Evolutionary conservation across 2,888 invertebrate species (phyloP).

Genomic region (Anticlea derivata): DNA sequence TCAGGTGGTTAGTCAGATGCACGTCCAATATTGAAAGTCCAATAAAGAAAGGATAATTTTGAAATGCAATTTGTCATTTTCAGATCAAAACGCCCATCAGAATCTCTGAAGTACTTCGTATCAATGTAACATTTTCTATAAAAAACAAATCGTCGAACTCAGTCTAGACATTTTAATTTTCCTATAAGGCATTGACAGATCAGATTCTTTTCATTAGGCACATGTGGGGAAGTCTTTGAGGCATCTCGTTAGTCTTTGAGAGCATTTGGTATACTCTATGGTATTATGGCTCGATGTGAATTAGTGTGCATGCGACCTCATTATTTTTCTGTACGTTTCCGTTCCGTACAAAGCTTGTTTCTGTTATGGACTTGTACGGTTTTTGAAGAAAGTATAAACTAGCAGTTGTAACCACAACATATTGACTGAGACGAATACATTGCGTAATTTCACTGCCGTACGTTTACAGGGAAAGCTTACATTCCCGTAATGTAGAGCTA

Average conservation of each 20-base stretch:
- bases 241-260: constrained; percentile 66
- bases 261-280: constrained; percentile 25
- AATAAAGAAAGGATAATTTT: no score
- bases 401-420: no score
- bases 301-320: constrained; percentile 44
- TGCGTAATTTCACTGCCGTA: no score
- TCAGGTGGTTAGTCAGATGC: no score
- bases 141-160: constrained; percentile 63
- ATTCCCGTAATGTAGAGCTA: no score
- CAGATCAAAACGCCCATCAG: not conserved
- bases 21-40: no score
- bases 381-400: no score
- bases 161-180: constrained; percentile 84
- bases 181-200: constrained; percentile 74
- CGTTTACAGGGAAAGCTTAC: no score
- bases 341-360: constrained; percentile 35
- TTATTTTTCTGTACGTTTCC: constrained; percentile 48
- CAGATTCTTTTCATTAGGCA: constrained; percentile 76
- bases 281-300: constrained; percentile 15
- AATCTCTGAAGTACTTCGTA: no score
- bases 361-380: no score
- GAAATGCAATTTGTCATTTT: not conserved
- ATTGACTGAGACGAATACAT: no score
- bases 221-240: constrained; percentile 77
- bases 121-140: not conserved